These are phyloP conservation scores for Piezodorus guildinii DNA, from an alignment of 1,140 invertebrate species.

Conservation along the genomic window DNA sequence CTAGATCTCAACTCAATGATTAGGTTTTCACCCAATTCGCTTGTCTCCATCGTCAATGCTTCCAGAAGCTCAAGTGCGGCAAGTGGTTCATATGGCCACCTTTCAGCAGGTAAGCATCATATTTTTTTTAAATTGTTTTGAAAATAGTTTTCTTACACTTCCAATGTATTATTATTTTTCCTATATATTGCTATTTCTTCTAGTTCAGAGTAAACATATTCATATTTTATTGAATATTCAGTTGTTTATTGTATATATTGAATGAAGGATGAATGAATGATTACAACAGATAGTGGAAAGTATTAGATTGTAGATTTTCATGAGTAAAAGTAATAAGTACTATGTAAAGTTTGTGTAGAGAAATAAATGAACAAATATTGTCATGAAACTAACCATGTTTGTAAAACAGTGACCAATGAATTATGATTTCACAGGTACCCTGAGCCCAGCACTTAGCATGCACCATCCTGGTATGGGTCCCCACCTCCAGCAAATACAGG, in stretches of 20 bases:
- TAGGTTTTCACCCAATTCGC: conserved; percentile 77
- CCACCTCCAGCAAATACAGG: conserved; percentile 63
- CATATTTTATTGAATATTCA: too few relatives aligned
- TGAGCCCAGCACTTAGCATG: conserved; percentile 53
- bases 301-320: too few relatives aligned
- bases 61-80: conserved; percentile 73
- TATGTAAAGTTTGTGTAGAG: too few relatives aligned
- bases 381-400: too few relatives aligned
- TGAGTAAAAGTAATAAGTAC: too few relatives aligned
- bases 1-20: conserved; percentile 92
- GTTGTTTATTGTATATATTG: too few relatives aligned
- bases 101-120: conserved; percentile 60
- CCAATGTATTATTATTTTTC: not conserved
- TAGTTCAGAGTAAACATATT: too few relatives aligned
- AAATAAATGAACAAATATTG: too few relatives aligned
- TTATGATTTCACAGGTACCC: conserved; percentile 41
- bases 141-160: not conserved
- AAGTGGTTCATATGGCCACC: conserved; percentile 86
- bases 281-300: too few relatives aligned
- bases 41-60: conserved; percentile 82
- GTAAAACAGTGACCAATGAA: too few relatives aligned
- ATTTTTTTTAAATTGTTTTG: conserved; percentile 25
- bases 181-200: too few relatives aligned
- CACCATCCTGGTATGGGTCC: conserved; percentile 48
- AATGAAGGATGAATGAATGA: too few relatives aligned